Evolutionary conservation across 2,888 invertebrate species (phyloP), one percentile per base, ranked within the genome.

Genomic region (Acrocyrtus sp.): DNA sequence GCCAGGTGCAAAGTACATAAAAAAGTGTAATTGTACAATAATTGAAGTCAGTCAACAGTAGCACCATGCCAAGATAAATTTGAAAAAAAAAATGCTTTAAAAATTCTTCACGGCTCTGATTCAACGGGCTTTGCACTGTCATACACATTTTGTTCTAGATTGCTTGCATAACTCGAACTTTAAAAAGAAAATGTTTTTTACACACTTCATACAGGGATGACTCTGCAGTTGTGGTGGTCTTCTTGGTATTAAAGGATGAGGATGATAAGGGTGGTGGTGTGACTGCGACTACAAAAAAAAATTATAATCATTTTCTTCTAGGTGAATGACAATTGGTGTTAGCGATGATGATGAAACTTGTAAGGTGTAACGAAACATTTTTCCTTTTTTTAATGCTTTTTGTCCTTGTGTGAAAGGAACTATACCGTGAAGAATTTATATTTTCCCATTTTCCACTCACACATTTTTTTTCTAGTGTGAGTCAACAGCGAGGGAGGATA

Each of bases 361-460:
- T 6, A 56, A 63, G 63, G 70, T 72, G 63, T 63, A 72, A 63
- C 70, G 63, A 63, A 63, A 63, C 63, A 65, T 62, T 48, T 62
- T 45, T 43, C 21, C n/a, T 56, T 24, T 24, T 21, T 26, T 22
- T 34, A n/a, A n/a, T n/a, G n/a, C n/a, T n/a, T n/a, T n/a, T n/a
- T n/a, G n/a, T n/a, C n/a, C 17, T 34, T 34, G 62, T 19, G 26
- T 19, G 8, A 17, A 43, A 62, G 51, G 48, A 62, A 51, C 47
- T 41, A 43, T 47, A 61, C 50, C 63, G 63, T 47, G 53, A 72
- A 57, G 53, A 63, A 57, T 63, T 63, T 53, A 21, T 54, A 58
- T 63, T 58, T 51, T 57, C 22, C 47, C 39, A 53, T 51, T 63
- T 17, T n/a, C n/a, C n/a, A n/a, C n/a, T n/a, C n/a, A n/a, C n/a